A percentile compares a stretch with the other conserved stretches of the same genome.
Evolutionary conservation across 1,140 invertebrate species (phyloP).

Genomic region (Drosophila sproati): DNA sequence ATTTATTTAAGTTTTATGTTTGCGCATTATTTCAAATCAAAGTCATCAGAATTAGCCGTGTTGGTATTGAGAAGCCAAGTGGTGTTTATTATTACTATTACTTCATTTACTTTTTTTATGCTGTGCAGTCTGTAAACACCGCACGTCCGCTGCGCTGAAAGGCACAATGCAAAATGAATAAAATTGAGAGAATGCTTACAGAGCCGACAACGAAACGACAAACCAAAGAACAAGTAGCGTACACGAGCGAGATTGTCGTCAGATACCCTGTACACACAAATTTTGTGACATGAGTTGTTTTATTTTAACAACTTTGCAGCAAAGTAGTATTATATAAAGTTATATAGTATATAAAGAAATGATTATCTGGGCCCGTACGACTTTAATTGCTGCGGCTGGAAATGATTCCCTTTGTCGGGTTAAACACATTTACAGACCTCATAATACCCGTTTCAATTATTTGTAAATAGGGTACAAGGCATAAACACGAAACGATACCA

Average conservation of each 20-base stretch:
- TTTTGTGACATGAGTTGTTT: not conserved
- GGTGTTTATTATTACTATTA: conserved; percentile 17
- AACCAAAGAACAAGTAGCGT: conserved; percentile 14
- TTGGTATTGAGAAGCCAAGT: conserved; percentile 15
- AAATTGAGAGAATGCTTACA: conserved; percentile 34
- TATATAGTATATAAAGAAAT: too few species aligned
- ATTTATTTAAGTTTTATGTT: conserved; percentile 12
- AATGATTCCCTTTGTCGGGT: too few species aligned
- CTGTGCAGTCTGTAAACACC: conserved; percentile 26
- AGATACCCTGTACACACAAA: not conserved
- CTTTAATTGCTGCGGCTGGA: too few species aligned
- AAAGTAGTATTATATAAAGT: too few species aligned
- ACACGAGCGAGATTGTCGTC: not conserved
- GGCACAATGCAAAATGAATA: conserved; percentile 78
- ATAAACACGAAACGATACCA: conserved; percentile 7
- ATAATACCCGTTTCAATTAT: not conserved
- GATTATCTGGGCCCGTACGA: too few species aligned
- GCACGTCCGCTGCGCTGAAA: conserved; percentile 69
- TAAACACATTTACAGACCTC: too few species aligned
- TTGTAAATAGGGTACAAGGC: not conserved
- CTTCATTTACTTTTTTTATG: conserved; percentile 17
- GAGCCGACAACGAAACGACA: conserved; percentile 23
- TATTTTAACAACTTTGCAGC: too few species aligned
- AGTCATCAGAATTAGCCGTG: conserved; percentile 11
- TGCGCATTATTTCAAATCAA: conserved; percentile 30